Evolutionary conservation across 2,113 vertebrate species (phyloP), one percentile per base, ranked within the genome.

Genomic region (Poeciliopsis occidentalis): DNA sequence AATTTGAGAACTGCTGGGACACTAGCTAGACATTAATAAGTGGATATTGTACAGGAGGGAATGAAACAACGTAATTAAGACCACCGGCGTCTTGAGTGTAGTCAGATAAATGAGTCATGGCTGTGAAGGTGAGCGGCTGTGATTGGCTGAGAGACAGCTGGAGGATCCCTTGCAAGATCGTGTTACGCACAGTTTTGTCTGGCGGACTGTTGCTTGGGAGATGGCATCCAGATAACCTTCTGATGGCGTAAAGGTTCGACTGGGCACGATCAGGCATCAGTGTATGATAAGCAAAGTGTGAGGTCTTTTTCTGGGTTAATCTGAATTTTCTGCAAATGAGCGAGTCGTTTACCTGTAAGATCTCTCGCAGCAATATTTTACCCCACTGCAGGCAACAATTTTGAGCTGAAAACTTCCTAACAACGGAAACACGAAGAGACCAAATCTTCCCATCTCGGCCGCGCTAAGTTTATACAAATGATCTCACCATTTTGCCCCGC

Each of bases 401-500:
- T 47, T 1, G 17, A 17, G 15, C 4, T 47, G 15, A 47, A 47
- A 5, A 47, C 44, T 47, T 17, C 10, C 34, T 34, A 12, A 37
- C 34, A 37, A 37, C 34, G 2, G 10, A 37, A 47, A 47, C 15
- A 47, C 44, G 17, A 62, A 13, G 15, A 30, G 29, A 62, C 15
- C 60, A 39, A 24, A 37, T 1, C 39, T 41, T 41, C 15, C 44
- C 1, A 47, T 13, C 44, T 1, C 15, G 4, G 15, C 4, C 15
- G 15, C 1, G 4, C 44, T 15, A 47, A 47, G 44, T 19, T 12
- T 15, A 5, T 47, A 7, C 19, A 5, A 47, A 17, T 47, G 8
- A 51, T 64, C 94, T 94, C 79, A 98, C 98, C 97, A 99, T 98
- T 89, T 98, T 99, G 1, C 98, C 98, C 29, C 97, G 94, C 89